phyloP scores from a whole-genome alignment of 2,888 invertebrate species.

The Rhamphomyia laevipes region DNA sequence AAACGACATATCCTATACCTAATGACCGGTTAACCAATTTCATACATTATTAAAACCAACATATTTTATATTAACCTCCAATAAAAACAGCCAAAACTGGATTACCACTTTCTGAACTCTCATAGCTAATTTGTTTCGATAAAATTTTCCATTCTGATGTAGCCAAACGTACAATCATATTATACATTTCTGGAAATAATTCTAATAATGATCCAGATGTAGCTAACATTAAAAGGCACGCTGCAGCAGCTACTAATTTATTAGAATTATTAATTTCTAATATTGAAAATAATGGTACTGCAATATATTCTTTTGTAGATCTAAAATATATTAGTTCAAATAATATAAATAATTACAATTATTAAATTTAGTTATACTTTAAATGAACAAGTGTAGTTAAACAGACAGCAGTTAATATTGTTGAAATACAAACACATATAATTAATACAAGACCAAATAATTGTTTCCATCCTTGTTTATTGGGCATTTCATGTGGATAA shows the following conservation, averaged over 20 bases:
- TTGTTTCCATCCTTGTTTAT: slow-evolving; percentile 24
- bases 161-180: slow-evolving; percentile 41
- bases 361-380: slow-evolving; percentile 26
- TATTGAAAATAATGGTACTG: slow-evolving; percentile 39
- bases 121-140: slow-evolving; percentile 42
- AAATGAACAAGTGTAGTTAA: slow-evolving; percentile 33
- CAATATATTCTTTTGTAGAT: slow-evolving; percentile 29
- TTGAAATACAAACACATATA: slow-evolving; percentile 24
- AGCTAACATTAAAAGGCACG: slow-evolving; percentile 42
- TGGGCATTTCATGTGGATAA: slow-evolving; percentile 30
- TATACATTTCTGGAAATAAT: slow-evolving; percentile 41
- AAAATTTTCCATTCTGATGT: slow-evolving; percentile 45
- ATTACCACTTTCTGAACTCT: slow-evolving; percentile 43
- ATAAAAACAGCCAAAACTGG: slow-evolving; percentile 45
- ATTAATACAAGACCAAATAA: slow-evolving; percentile 24
- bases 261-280: slow-evolving; percentile 44
- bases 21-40: no score
- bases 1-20: no score
- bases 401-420: slow-evolving; percentile 29
- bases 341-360: neutral
- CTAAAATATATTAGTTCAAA: slow-evolving; percentile 16
- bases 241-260: slow-evolving; percentile 43
- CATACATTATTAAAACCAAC: no score
- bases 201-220: slow-evolving; percentile 44
- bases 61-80: no score